phyloP scores from a whole-genome alignment of 2,888 invertebrate species.

The Hydraecia micacea region DNA sequence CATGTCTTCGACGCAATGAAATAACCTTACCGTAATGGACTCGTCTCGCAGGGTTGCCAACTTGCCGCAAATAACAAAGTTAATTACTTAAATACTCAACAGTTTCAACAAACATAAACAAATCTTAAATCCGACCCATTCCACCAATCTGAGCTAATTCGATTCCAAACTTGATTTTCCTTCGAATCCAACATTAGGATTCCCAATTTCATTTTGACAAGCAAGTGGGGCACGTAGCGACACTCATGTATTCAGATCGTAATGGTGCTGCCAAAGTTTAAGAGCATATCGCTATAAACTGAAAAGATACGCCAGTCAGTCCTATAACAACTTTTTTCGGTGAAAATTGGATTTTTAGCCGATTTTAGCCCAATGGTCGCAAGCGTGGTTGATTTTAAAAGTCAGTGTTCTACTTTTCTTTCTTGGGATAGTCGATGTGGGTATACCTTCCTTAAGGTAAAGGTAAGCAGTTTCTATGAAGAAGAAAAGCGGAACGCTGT shows the following conservation, averaged over 20 bases:
- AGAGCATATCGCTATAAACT: constrained; percentile 49
- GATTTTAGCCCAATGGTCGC: neutral
- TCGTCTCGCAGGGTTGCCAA: neutral
- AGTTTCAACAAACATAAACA: constrained; percentile 17
- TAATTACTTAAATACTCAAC: constrained; percentile 12
- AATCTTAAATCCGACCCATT: constrained; percentile 16
- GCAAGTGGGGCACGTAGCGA: constrained; percentile 36
- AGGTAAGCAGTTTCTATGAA: neutral
- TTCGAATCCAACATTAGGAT: constrained; percentile 46
- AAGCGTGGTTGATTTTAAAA: neutral
- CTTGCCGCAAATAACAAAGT: constrained; percentile 16
- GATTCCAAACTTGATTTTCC: constrained; percentile 55
- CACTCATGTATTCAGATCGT: constrained; percentile 35
- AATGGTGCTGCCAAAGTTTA: constrained; percentile 50
- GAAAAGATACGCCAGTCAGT: constrained; percentile 39
- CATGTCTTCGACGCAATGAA: neutral
- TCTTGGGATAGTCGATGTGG: neutral
- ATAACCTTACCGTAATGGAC: neutral
- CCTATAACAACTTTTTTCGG: neutral
- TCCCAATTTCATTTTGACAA: constrained; percentile 62
- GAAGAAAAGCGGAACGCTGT: neutral
- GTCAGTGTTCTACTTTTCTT: neutral
- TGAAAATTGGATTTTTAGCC: neutral
- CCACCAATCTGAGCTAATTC: constrained; percentile 48
- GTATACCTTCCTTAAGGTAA: constrained; percentile 1